Percentiles rank a stretch among this genome's conserved stretches.
Evolutionary conservation across 2,888 invertebrate genomes (phyloP).

Genomic region (Drosophila macrospina): DNA sequence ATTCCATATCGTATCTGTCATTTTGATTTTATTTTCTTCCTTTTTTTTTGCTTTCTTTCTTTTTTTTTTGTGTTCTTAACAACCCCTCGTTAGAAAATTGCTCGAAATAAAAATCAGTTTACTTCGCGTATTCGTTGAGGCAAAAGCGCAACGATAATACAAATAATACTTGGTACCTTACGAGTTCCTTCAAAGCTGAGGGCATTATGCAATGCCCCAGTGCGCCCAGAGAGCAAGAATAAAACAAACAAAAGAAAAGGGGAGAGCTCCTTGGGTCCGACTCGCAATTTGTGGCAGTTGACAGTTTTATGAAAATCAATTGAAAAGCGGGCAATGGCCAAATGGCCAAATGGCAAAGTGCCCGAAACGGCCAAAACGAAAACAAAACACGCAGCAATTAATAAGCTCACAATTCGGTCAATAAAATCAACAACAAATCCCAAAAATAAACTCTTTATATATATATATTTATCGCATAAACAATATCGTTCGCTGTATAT

Average conservation of each 20-base stretch:
- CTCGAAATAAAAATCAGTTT: conserved; percentile 62
- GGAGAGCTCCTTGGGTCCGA: not conserved
- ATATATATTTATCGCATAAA: not conserved
- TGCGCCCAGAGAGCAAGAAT: not conserved
- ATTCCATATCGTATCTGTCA: conserved; percentile 26
- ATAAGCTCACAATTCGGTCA: conserved; percentile 72
- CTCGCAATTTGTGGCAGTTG: conserved; percentile 28
- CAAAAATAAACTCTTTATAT: conserved; percentile 42
- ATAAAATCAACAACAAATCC: conserved; percentile 63
- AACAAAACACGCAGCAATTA: conserved; percentile 62
- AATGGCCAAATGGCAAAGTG: conserved; percentile 57
- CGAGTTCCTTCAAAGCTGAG: not conserved
- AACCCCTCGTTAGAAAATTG: conserved; percentile 26
- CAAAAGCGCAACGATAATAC: conserved; percentile 38
- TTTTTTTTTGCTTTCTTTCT: conserved; percentile 10
- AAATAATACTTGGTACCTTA: not conserved
- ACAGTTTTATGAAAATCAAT: conserved; percentile 60
- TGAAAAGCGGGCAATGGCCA: conserved; percentile 54
- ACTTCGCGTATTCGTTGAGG: conserved; percentile 53
- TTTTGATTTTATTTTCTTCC: conserved; percentile 9
- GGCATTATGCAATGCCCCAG: conserved; percentile 42
- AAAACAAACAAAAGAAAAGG: not conserved
- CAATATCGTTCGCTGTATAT: not conserved
- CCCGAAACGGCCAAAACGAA: conserved; percentile 45
- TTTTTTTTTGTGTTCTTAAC: conserved; percentile 2